Evolutionary conservation across 2,113 vertebrate species (phyloP), one percentile per base, ranked within the genome.

Genomic region (Mixornis gularis): DNA sequence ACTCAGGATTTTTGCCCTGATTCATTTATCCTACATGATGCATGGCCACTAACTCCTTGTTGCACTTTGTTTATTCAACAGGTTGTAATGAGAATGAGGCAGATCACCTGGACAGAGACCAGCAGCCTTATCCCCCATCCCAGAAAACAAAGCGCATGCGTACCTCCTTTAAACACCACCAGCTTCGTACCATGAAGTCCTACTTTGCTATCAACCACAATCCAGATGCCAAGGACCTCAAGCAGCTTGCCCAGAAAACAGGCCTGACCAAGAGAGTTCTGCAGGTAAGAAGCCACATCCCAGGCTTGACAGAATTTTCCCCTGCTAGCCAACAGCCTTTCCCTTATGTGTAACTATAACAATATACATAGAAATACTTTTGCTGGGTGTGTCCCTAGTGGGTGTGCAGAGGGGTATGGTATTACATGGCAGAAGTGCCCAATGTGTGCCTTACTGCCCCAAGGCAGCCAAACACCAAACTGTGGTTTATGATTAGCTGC

Each of bases 121-220:
- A 99, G 97, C 99, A 99, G 98, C 95, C 99, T 96, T 99, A 99
- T 90, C 97, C 99, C 80, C 98, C 98, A 6, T 99, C 99, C 22
- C 99, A 99, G 98, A 99, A 99, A 97, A 99, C 99, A 97, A 99
- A 99, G 94, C 99, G 99, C 93, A 99, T 99, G 99, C 98, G 99
- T 60, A 99, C 99, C 65, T 99, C 99, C 90, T 99, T 99, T 97
- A 99, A 99, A 96, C 99, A 99, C 96, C 99, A 99, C 98, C 99
- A 99, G 98, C 99, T 99, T 85, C 99, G 99, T 95, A 99, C 99
- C 97, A 99, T 99, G 99, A 99, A 99, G 98, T 99, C 99, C 96
- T 99, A 99, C 97, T 99, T 99, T 94, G 99, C 99, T 97, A 99
- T 99, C 98, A 99, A 99, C 97, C 99, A 99, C 97, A 99, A 99